phyloP scores from a whole-genome alignment of 2,797 vertebrate species.

The Sebastes matsubarae region DNA sequence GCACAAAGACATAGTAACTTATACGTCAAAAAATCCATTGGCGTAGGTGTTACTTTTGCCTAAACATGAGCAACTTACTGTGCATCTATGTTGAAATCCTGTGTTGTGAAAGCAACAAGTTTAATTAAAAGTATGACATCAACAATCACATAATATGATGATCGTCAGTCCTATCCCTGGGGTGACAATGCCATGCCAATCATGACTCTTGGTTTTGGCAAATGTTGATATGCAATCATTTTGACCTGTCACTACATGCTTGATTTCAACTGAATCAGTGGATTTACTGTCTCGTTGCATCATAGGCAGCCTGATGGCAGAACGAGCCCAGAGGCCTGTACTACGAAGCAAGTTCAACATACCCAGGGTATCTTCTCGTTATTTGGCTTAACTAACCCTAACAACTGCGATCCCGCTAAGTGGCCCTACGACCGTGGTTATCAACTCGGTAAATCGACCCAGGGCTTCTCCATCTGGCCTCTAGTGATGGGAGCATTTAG shows the following conservation, averaged over 20 bases:
- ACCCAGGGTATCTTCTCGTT: too few relatives aligned
- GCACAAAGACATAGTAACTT: conserved; percentile 11
- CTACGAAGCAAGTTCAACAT: too few relatives aligned
- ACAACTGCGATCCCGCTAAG: too few relatives aligned
- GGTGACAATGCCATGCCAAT: conserved; percentile 16
- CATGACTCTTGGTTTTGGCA: conserved; percentile 29
- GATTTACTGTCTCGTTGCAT: conserved; percentile 22
- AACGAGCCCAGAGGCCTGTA: neutral
- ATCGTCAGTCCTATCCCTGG: conserved; percentile 10
- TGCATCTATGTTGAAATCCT: conserved; percentile 2
- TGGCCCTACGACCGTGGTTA: too few relatives aligned
- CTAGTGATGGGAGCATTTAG: neutral
- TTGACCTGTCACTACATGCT: conserved; percentile 48
- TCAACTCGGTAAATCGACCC: too few relatives aligned
- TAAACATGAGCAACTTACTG: neutral
- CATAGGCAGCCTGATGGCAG: neutral
- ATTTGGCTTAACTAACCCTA: too few relatives aligned
- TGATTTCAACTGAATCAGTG: conserved; percentile 13
- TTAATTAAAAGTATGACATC: neutral
- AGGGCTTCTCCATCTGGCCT: too few relatives aligned
- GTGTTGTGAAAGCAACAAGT: conserved; percentile 20
- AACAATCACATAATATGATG: conserved; percentile 23
- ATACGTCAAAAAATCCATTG: conserved; percentile 7
- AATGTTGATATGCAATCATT: conserved; percentile 14
- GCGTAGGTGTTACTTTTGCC: neutral